Evolutionary conservation across 2,113 vertebrate species (phyloP).

Genomic region (Apus apus): DNA sequence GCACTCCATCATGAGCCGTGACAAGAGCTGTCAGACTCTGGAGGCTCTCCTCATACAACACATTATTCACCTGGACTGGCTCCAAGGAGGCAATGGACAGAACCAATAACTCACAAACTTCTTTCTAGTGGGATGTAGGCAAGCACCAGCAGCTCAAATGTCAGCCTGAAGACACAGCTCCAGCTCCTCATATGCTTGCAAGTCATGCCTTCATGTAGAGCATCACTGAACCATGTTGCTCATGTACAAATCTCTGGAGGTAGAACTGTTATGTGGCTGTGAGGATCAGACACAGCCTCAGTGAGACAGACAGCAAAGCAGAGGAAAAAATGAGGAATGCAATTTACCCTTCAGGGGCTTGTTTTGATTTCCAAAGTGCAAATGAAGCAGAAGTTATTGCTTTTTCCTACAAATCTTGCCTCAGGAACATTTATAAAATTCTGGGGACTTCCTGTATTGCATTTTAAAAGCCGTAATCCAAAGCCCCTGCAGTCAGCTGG

Average conservation of each 20-base stretch:
- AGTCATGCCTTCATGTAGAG: not conserved
- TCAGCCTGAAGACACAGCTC: not conserved
- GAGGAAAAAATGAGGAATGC: not conserved
- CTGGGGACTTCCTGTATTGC: not conserved
- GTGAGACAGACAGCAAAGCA: not conserved
- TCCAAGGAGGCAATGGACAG: not conserved
- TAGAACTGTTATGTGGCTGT: rapidly evolving
- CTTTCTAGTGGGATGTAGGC: rapidly evolving
- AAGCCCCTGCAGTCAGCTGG: not conserved
- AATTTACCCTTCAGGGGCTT: not conserved
- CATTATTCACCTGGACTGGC: not conserved
- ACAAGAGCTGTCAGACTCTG: not conserved
- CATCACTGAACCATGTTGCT: not conserved
- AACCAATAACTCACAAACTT: not conserved
- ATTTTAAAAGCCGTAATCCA: not conserved
- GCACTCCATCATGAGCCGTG: not conserved
- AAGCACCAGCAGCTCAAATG: not conserved
- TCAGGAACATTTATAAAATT: not conserved
- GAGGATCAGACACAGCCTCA: not conserved
- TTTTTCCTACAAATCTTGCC: not conserved
- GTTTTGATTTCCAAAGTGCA: conserved; percentile 15
- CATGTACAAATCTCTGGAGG: not conserved
- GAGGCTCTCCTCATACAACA: not conserved
- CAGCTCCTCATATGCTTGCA: rapidly evolving
- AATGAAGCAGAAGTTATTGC: not conserved